Evolutionary conservation across 2,113 vertebrate genomes (phyloP).

Genomic region (Polypterus bichir): DNA sequence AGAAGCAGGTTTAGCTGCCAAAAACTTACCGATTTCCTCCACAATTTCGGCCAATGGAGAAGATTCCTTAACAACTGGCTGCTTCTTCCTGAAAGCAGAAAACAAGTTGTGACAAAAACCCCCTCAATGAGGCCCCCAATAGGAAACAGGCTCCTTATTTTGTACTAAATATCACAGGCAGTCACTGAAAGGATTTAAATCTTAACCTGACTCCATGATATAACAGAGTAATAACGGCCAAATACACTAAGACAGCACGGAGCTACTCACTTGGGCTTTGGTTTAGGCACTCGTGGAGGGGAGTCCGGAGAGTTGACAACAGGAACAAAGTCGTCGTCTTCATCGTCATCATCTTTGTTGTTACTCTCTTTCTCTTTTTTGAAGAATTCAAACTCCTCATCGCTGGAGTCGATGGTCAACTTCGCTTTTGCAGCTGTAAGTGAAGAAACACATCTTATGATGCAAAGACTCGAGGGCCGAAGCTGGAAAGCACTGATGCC

Average conservation of each 20-base stretch:
- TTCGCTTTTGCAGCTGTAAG: constrained; percentile 27
- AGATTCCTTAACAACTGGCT: background rate
- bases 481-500: too few species aligned
- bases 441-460: background rate
- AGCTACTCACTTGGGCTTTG: constrained; percentile 31
- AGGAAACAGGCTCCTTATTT: too few species aligned
- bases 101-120: too few species aligned
- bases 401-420: constrained; percentile 34
- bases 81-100: background rate
- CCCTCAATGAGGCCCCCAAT: too few species aligned
- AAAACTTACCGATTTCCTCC: too few species aligned
- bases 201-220: too few species aligned
- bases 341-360: constrained; percentile 21
- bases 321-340: constrained; percentile 27
- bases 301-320: constrained; percentile 24
- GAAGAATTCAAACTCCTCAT: constrained; percentile 35
- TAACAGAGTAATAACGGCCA: too few species aligned
- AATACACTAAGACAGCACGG: background rate
- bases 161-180: too few species aligned
- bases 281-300: constrained; percentile 12
- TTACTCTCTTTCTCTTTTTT: constrained; percentile 18
- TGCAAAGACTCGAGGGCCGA: too few species aligned
- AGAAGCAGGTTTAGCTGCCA: too few species aligned
- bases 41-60: too few species aligned
- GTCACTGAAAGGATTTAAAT: too few species aligned